Conservation (phyloP, 1,140 invertebrate genomes). For the Campodea augens region DNA sequence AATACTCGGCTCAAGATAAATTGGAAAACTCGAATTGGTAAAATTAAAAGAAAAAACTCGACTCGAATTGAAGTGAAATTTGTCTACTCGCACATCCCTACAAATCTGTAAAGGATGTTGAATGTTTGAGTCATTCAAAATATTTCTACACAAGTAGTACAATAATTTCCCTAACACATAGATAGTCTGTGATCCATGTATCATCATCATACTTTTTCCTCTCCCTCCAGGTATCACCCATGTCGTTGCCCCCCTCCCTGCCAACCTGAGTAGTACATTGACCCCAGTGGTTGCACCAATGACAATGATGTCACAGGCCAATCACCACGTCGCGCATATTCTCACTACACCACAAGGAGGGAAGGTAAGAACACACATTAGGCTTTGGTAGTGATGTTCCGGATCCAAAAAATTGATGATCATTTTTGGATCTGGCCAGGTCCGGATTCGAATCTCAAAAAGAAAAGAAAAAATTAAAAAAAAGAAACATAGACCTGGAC, state of each 20-base stretch:
- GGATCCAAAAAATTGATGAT: no score
- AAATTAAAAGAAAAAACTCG: no score
- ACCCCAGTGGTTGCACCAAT: conserved; percentile 28
- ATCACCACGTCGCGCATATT: conserved; percentile 26
- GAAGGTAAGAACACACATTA: conserved; percentile 4
- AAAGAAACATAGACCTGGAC: no score
- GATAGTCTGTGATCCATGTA: background rate
- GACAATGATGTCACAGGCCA: conserved; percentile 29
- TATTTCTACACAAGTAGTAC: background rate
- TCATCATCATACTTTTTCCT: background rate
- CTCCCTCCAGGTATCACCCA: conserved; percentile 26
- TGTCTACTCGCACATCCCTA: no score
- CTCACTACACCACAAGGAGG: conserved; percentile 16
- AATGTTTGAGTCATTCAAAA: conserved; percentile 3
- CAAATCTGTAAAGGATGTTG: background rate
- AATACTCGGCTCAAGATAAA: no score
- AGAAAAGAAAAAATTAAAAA: no score
- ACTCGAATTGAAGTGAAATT: no score
- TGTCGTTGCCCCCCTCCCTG: conserved; percentile 23
- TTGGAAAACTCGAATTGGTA: no score
- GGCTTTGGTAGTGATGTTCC: conserved; percentile 8
- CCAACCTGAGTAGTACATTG: conserved; percentile 19
- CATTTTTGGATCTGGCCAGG: no score
- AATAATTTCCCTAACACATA: background rate
- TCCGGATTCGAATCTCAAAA: no score